Evolutionary conservation across 2,888 invertebrate species (phyloP).

Genomic region (Serripes groenlandicus): DNA sequence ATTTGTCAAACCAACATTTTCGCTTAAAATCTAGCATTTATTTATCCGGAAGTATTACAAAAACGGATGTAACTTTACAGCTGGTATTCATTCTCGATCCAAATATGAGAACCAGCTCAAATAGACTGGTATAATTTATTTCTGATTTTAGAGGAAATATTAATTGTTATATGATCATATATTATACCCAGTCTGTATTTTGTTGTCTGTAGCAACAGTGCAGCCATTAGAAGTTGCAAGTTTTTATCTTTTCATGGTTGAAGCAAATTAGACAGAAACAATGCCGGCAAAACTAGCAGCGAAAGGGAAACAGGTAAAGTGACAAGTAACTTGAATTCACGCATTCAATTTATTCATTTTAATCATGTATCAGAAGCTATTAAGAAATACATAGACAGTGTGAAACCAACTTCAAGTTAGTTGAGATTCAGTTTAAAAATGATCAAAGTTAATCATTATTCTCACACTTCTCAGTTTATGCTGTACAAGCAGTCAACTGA

Average conservation of each 20-base stretch:
- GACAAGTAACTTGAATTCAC: no score
- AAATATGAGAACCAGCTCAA: neutral
- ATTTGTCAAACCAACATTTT: neutral
- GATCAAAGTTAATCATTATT: no score
- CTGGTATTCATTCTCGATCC: neutral
- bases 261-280: slow-evolving; percentile 37
- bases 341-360: no score
- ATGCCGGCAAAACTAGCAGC: slow-evolving; percentile 76
- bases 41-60: neutral
- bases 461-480: no score
- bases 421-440: no score
- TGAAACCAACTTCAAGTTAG: no score
- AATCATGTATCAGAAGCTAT: no score
- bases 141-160: neutral
- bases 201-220: slow-evolving; percentile 69
- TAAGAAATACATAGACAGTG: no score
- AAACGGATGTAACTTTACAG: neutral
- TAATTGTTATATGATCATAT: neutral
- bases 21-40: neutral
- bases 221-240: slow-evolving; percentile 46
- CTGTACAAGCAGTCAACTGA: no score
- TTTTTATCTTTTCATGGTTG: neutral
- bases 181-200: slow-evolving; percentile 26
- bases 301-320: slow-evolving; percentile 79
- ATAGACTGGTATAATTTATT: neutral